Evolutionary conservation across 1,140 invertebrate genomes (phyloP).

Genomic region (Pseudomyrmex dendroicus): DNA sequence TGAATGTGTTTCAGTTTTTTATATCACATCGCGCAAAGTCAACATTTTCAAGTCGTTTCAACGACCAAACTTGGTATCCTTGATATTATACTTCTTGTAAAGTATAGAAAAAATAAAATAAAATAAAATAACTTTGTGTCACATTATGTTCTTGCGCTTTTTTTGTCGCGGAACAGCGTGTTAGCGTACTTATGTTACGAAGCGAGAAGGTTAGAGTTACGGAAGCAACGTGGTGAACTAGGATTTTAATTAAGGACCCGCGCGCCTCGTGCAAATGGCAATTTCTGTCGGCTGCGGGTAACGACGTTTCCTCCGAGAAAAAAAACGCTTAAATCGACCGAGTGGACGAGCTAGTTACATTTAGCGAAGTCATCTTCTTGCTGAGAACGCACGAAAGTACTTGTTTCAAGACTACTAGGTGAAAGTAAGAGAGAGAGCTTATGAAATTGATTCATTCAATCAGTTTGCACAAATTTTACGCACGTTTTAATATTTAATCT

Average conservation of each 20-base stretch:
- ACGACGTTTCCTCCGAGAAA: conserved; percentile 32
- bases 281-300: conserved; percentile 49
- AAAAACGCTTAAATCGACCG: conserved; percentile 31
- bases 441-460: neutral
- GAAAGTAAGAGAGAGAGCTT: neutral
- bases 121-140: neutral
- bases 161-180: neutral
- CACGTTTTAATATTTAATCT: conserved; percentile 30
- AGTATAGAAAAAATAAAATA: too few relatives aligned
- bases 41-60: neutral
- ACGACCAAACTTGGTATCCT: neutral
- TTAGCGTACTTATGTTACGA: conserved; percentile 27
- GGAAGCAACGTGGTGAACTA: conserved; percentile 13
- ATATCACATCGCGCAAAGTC: neutral
- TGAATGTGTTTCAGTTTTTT: too few relatives aligned
- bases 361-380: conserved; percentile 37
- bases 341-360: conserved; percentile 42
- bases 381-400: neutral
- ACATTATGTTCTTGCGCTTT: neutral
- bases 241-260: conserved; percentile 70
- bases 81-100: too few relatives aligned
- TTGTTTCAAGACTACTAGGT: conserved; percentile 6
- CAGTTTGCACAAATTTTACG: neutral
- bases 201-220: conserved; percentile 28
- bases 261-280: conserved; percentile 30